These are phyloP conservation scores for Uria aalge DNA, from an alignment of 2,113 vertebrate species.

Conservation along the genomic window DNA sequence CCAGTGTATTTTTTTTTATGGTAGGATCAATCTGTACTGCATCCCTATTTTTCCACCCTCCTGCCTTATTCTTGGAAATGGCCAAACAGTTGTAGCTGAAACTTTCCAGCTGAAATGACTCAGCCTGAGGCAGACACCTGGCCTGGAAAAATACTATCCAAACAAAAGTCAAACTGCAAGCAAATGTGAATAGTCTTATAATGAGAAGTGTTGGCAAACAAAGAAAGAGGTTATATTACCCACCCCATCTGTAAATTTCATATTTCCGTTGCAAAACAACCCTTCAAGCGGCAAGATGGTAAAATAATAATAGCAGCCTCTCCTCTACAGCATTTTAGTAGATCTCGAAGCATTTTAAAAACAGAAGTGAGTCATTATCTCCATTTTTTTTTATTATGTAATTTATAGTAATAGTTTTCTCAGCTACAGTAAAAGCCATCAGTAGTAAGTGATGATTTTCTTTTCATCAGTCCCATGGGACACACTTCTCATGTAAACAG, in stretches of 20 bases:
- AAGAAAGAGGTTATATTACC: not conserved
- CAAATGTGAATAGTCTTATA: not conserved
- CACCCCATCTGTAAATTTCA: not conserved
- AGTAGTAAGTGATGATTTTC: slow-evolving; percentile 33
- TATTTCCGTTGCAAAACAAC: not conserved
- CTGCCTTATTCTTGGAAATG: not conserved
- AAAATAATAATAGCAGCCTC: not conserved
- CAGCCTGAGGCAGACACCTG: not conserved
- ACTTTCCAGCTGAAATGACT: not conserved
- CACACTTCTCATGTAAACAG: slow-evolving; percentile 40
- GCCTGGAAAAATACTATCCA: not conserved
- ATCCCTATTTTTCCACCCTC: not conserved
- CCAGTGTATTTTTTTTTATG: not conserved
- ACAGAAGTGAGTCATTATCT: not conserved
- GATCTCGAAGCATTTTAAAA: slow-evolving; percentile 24
- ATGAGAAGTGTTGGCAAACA: not conserved
- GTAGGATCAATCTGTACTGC: not conserved
- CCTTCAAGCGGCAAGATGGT: not conserved
- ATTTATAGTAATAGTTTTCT: slow-evolving; percentile 39
- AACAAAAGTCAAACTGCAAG: not conserved
- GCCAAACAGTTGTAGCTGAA: not conserved
- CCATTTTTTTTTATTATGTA: not conserved
- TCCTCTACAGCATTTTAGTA: not conserved
- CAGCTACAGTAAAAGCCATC: slow-evolving; percentile 23
- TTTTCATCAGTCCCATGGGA: slow-evolving; percentile 29